A percentile compares a stretch with the other conserved stretches of the same genome.
These are phyloP conservation scores for Lasius fuliginosus DNA, from an alignment of 2,888 invertebrate species.

Conservation along the genomic window DNA sequence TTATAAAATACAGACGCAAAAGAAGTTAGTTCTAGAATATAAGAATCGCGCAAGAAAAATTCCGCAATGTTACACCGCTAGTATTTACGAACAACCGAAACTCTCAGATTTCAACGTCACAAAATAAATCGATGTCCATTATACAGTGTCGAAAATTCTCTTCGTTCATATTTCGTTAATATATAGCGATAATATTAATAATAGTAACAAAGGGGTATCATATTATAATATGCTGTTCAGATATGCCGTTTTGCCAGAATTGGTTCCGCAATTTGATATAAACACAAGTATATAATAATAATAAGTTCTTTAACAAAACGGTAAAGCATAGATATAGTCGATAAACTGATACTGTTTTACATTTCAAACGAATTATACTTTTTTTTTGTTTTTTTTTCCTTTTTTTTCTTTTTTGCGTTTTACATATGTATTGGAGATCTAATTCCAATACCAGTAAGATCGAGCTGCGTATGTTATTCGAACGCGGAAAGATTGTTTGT, in stretches of 20 bases:
- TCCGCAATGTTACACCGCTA: constrained; percentile 49
- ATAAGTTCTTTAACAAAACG: constrained; percentile 44
- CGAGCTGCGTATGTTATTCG: constrained; percentile 65
- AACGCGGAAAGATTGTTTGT: constrained; percentile 37
- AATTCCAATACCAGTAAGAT: constrained; percentile 61
- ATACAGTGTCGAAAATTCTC: constrained; percentile 51
- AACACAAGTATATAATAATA: constrained; percentile 37
- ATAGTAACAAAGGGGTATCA: constrained; percentile 46
- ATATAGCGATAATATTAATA: constrained; percentile 37
- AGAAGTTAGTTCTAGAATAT: background rate
- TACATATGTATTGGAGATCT: constrained; percentile 63
- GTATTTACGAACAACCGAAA: constrained; percentile 61
- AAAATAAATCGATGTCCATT: constrained; percentile 65
- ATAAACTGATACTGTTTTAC: constrained; percentile 52
- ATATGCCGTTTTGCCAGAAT: background rate
- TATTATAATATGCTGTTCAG: constrained; percentile 20
- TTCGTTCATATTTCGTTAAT: constrained; percentile 48
- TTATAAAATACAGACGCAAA: constrained; percentile 14
- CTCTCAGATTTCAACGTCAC: constrained; percentile 57
- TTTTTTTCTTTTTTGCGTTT: constrained; percentile 47
- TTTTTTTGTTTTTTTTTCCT: constrained; percentile 41
- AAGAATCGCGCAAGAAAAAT: background rate
- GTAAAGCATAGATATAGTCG: constrained; percentile 44
- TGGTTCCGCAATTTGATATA: constrained; percentile 33
- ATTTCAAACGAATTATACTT: constrained; percentile 50